These are phyloP conservation scores for Drosophila varians DNA, from an alignment of 1,140 invertebrate species.

Conservation along the genomic window DNA sequence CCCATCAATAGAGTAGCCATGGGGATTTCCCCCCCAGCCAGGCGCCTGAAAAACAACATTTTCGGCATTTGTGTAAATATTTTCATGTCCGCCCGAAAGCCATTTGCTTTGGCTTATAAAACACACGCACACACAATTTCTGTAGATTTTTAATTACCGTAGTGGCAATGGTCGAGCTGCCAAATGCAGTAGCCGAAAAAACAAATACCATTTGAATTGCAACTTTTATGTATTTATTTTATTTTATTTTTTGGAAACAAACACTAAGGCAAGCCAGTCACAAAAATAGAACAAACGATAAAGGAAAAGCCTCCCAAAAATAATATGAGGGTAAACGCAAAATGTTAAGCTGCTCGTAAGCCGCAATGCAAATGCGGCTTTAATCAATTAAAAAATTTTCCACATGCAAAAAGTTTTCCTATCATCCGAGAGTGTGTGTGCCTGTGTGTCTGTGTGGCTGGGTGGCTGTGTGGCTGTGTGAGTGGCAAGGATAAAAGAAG, in stretches of 20 bases:
- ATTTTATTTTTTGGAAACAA: conserved; percentile 4
- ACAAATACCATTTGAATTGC: conserved; percentile 28
- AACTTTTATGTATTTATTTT: conserved; percentile 20
- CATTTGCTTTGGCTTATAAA: conserved; percentile 19
- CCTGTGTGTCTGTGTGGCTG: conserved; percentile 9
- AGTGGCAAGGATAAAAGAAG: conserved; percentile 14
- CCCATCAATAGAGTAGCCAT: neutral
- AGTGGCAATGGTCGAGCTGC: conserved; percentile 21
- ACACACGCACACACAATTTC: neutral
- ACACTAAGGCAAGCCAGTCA: conserved; percentile 22
- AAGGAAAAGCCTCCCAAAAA: conserved; percentile 35
- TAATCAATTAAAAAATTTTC: conserved; percentile 79
- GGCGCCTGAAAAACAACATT: conserved; percentile 18
- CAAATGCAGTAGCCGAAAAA: conserved; percentile 42
- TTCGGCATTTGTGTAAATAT: conserved; percentile 41
- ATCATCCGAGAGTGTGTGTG: neutral
- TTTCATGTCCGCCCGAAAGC: conserved; percentile 7
- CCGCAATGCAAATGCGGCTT: conserved; percentile 78
- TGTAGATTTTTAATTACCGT: conserved; percentile 58
- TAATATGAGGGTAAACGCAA: conserved; percentile 41
- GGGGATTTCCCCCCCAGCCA: neutral
- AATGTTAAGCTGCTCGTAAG: conserved; percentile 78
- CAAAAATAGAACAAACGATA: conserved; percentile 12
- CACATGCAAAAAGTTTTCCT: conserved; percentile 61
- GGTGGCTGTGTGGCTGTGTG: too few relatives aligned